Conservation (phyloP, 2,797 vertebrate species). For the Tenualosa ilisha region DNA sequence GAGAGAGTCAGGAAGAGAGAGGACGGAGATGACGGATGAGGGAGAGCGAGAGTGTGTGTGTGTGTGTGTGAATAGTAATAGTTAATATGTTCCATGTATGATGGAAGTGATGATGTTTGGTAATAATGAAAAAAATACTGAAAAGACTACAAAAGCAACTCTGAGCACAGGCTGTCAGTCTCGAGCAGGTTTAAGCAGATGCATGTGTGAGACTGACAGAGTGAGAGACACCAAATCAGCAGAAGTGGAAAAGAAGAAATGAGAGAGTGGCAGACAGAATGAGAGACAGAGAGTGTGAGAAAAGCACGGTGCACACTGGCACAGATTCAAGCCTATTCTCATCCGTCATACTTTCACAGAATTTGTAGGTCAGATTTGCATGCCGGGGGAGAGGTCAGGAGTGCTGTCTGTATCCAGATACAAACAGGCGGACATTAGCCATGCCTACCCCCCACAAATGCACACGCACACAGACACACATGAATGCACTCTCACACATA, state of each 20-base stretch:
- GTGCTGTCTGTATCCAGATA: conserved; percentile 32
- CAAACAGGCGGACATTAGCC: conserved; percentile 56
- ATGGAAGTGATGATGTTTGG: too few relatives aligned
- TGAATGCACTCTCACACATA: background rate
- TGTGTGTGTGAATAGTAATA: too few relatives aligned
- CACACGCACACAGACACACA: background rate
- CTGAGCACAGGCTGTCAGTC: background rate
- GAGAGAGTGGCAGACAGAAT: conserved; percentile 35
- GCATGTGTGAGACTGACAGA: too few relatives aligned
- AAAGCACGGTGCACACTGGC: conserved; percentile 63
- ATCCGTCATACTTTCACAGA: conserved; percentile 73
- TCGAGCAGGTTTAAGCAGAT: background rate
- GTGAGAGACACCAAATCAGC: too few relatives aligned
- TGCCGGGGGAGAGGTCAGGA: conserved; percentile 48
- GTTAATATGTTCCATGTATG: too few relatives aligned
- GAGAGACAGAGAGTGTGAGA: conserved; percentile 28
- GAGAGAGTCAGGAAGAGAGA: too few relatives aligned
- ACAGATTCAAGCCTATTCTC: conserved; percentile 65
- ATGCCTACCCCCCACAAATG: conserved; percentile 28
- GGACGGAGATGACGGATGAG: too few relatives aligned
- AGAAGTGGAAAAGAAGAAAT: background rate
- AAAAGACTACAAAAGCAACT: background rate
- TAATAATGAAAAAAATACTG: background rate
- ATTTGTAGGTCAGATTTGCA: conserved; percentile 80
- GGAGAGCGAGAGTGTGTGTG: background rate